phyloP scores from a whole-genome alignment of 2,113 vertebrate genomes.

The Hyaena hyaena region DNA sequence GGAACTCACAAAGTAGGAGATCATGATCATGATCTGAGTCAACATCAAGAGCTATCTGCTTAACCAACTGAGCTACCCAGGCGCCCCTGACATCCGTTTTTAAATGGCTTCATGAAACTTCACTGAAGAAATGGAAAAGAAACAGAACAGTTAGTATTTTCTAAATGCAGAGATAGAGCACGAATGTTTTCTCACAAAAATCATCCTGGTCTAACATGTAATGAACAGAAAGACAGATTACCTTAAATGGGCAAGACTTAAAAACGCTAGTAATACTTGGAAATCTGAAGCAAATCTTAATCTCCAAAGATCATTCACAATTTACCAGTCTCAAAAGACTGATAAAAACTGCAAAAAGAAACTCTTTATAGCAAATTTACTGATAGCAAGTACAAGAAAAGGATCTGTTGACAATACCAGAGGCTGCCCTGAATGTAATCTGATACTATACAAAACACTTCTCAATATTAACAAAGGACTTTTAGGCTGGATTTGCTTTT shows the following conservation, averaged over 20 bases:
- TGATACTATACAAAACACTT: background rate
- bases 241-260: background rate
- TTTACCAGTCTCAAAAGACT: background rate
- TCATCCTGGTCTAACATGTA: background rate
- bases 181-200: conserved; percentile 4
- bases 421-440: background rate
- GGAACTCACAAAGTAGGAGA: too few species aligned
- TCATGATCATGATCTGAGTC: too few species aligned
- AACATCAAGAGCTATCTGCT: too few species aligned
- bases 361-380: background rate
- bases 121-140: background rate
- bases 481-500: background rate
- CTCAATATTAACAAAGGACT: background rate
- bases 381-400: background rate
- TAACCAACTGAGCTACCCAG: too few species aligned
- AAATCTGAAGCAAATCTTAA: background rate
- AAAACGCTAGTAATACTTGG: background rate
- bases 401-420: too few species aligned
- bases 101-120: background rate
- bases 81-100: background rate
- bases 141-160: background rate
- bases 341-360: background rate
- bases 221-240: background rate
- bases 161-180: background rate
- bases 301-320: background rate